These are phyloP conservation scores for Trisateles emortualis DNA, from an alignment of 2,888 invertebrate genomes.

Conservation along the genomic window DNA sequence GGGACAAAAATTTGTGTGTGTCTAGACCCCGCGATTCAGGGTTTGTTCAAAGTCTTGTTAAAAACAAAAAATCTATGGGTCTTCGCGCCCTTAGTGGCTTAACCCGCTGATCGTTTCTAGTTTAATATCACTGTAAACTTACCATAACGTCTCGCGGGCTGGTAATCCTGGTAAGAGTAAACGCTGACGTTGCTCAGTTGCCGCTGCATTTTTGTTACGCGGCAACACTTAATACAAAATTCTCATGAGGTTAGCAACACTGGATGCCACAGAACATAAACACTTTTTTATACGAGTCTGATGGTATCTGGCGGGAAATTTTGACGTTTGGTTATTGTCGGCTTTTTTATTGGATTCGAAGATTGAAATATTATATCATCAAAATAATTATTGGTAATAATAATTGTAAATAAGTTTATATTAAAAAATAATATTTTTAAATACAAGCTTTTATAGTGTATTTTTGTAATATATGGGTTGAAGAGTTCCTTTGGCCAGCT, in stretches of 20 bases:
- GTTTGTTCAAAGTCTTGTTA: no score
- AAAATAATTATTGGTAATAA: no score
- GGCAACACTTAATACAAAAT: conserved; percentile 52
- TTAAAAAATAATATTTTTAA: no score
- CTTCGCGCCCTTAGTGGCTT: no score
- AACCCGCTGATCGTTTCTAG: no score
- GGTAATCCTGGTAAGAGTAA: conserved; percentile 82
- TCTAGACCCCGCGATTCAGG: no score
- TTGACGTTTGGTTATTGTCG: conserved; percentile 8
- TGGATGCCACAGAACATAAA: conserved; percentile 33
- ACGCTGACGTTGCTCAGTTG: conserved; percentile 82
- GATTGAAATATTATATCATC: background rate
- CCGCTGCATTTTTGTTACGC: conserved; percentile 68
- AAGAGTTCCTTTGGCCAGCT: no score
- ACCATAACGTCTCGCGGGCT: conserved; percentile 80
- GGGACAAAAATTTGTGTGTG: no score
- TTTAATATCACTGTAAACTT: conserved; percentile 29
- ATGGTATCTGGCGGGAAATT: conserved; percentile 14
- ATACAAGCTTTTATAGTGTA: no score
- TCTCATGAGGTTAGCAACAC: conserved; percentile 54
- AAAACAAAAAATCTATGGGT: no score
- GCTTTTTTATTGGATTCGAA: conserved; percentile 1
- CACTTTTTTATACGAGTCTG: conserved; percentile 20
- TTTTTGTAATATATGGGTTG: no score
- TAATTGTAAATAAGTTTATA: no score